Base-by-base conservation (phyloP, 1,140 invertebrate species). In the Tribolium madens region DNA sequence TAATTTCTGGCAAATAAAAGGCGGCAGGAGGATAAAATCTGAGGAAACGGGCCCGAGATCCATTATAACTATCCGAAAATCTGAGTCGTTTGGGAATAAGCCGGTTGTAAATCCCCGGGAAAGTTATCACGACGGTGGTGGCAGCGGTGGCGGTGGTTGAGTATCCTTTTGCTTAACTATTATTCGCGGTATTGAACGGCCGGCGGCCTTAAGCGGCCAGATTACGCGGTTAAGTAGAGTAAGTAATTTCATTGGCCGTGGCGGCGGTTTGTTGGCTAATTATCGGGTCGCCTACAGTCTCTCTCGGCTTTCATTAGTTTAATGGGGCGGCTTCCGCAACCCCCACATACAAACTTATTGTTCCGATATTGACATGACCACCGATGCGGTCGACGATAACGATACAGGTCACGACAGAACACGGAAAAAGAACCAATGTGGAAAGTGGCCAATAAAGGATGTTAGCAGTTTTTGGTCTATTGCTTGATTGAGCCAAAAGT, bases 231-330 rank as follows among this genome's bases (percentile, higher is more conserved):
- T 81, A 81, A 81, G 79, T 79, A 78, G 77, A 79, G 76, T 82
- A 82, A 82, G 80, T 82, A 82, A 82, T 82, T 82, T 78, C 73
- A 76, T 81, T 76, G 81, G 78, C 57, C 73, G 79, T 74, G 57
- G 48, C 68, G 73, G 76, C 80, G 81, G 81, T 82, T 81, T 81
- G 81, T 82, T 82, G 81, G 80, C 80, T 82, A 82, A 82, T 82
- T 82, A 82, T 82, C 81, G 80, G 81, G 73, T 82, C 76, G 78
- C 78, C 78, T 76, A 60, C 48, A 73, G 80, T 76, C 72, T 79
- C 79, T 82, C 80, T 70, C 76, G 57, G 78, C 73, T 82, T 82
- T 81, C 81, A 82, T 82, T 82, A 82, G 76, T 72, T 74, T 80
- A 79, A 82, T 82, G 81, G 81, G 73, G 69, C 33, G 36, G 53